Conservation (phyloP, 2,113 vertebrate species). For the Panurus biarmicus region DNA sequence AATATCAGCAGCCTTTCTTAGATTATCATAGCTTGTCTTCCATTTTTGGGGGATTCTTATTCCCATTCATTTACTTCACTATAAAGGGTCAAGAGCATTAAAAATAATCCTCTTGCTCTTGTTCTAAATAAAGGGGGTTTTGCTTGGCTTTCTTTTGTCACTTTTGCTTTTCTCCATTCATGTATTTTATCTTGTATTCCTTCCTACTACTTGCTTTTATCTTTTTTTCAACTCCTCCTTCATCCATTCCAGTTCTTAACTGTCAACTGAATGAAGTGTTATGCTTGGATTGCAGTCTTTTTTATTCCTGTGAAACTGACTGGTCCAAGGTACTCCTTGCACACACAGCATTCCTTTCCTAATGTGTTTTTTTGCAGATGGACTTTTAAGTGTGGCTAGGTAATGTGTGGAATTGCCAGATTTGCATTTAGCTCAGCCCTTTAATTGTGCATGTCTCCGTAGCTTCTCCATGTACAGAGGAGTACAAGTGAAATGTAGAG, state of each 20-base stretch:
- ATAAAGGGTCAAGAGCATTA: not conserved
- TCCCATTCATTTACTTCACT: not conserved
- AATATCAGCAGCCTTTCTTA: not conserved
- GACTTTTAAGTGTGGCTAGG: not conserved
- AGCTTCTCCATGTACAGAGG: not conserved
- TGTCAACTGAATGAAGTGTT: not conserved
- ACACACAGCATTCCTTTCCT: not conserved
- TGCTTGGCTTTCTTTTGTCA: not conserved
- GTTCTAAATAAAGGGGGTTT: not conserved
- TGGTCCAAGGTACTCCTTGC: not conserved
- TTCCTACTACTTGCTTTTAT: not conserved
- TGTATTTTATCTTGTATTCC: not conserved
- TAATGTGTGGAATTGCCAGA: not conserved
- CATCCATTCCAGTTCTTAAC: not conserved
- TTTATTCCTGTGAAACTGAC: not conserved
- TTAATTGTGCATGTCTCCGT: not conserved
- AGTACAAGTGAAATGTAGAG: not conserved
- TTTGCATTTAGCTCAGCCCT: not conserved
- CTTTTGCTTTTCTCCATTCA: not conserved
- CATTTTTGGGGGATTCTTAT: not conserved
- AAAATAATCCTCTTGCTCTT: not conserved
- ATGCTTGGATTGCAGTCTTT: not conserved
- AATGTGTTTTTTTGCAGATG: not conserved
- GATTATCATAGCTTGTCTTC: not conserved
- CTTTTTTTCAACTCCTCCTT: not conserved